Evolutionary conservation across 2,888 invertebrate species (phyloP).

Genomic region (Cantharis flavilabris): DNA sequence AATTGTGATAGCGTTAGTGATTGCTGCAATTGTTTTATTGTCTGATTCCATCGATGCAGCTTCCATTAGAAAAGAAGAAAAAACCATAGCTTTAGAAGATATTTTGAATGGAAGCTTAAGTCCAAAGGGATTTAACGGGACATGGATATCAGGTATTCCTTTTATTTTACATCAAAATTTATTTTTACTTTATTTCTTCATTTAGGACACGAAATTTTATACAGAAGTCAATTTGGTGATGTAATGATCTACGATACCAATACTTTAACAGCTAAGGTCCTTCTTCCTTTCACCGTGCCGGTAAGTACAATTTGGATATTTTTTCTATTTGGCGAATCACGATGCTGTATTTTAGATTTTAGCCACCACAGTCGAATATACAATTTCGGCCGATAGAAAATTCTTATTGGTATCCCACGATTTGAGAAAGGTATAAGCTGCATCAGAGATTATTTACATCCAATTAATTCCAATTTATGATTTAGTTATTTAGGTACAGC

Average conservation of each 20-base stretch:
- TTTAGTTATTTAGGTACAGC: constrained; percentile 78
- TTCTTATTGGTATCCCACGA: constrained; percentile 66
- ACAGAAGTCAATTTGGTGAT: constrained; percentile 62
- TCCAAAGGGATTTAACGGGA: constrained; percentile 75
- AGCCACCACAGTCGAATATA: constrained; percentile 57
- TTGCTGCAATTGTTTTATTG: constrained; percentile 57
- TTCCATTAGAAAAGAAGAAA: constrained; percentile 37
- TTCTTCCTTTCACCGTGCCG: constrained; percentile 58
- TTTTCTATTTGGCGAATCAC: not conserved
- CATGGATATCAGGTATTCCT: constrained; percentile 74
- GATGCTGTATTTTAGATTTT: constrained; percentile 46
- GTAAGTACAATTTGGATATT: constrained; percentile 51
- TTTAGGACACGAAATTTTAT: constrained; percentile 68
- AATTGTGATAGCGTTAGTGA: constrained; percentile 63
- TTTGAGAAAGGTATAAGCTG: constrained; percentile 64
- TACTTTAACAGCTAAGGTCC: constrained; percentile 49
- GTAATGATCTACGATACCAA: constrained; percentile 62
- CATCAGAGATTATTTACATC: not conserved
- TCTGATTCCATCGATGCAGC: constrained; percentile 28
- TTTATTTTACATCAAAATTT: too few species aligned
- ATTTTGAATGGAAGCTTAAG: constrained; percentile 70
- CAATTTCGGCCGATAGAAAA: constrained; percentile 68
- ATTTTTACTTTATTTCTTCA: constrained; percentile 36
- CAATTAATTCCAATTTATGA: not conserved
- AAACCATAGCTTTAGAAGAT: constrained; percentile 68